Evolutionary conservation across 35 echinoderm and acorn worm species (phyloP).

Genomic region (Diadema setosum): DNA sequence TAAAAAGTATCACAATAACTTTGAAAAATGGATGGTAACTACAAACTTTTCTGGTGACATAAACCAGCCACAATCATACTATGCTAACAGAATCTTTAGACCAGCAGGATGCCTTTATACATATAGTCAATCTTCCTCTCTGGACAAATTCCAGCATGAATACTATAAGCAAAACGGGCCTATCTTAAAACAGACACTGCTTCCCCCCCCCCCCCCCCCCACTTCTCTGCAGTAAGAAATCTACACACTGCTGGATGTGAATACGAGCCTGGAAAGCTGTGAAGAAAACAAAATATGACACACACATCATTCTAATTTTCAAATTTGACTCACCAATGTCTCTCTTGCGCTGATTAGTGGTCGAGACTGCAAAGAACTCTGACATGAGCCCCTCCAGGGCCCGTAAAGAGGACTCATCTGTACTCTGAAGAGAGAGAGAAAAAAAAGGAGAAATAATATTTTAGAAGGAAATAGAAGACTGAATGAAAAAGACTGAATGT

Average conservation of each 20-base stretch:
- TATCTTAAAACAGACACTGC: no score
- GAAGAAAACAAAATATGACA: background rate
- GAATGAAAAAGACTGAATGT: background rate
- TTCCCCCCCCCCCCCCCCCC: background rate
- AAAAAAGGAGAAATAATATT: background rate
- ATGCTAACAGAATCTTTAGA: no score
- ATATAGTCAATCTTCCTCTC: no score
- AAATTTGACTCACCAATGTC: constrained; percentile 73
- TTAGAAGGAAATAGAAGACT: background rate
- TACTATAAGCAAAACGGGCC: no score
- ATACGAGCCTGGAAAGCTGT: background rate
- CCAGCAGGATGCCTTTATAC: no score
- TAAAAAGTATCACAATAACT: no score
- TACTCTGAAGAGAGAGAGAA: constrained; percentile 15
- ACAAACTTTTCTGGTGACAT: no score
- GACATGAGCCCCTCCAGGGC: constrained; percentile 92
- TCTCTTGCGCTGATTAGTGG: constrained; percentile 85
- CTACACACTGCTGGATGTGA: background rate
- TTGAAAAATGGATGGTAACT: no score
- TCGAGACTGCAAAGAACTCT: constrained; percentile 84
- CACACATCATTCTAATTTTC: no score
- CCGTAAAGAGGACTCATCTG: constrained; percentile 67
- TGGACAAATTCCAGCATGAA: no score
- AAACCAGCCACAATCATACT: no score
- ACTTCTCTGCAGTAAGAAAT: background rate